Percentiles rank a stretch among this genome's conserved stretches.
phyloP scores from a whole-genome alignment of 2,113 vertebrate species.

The Dicerorhinus sumatrensis region DNA sequence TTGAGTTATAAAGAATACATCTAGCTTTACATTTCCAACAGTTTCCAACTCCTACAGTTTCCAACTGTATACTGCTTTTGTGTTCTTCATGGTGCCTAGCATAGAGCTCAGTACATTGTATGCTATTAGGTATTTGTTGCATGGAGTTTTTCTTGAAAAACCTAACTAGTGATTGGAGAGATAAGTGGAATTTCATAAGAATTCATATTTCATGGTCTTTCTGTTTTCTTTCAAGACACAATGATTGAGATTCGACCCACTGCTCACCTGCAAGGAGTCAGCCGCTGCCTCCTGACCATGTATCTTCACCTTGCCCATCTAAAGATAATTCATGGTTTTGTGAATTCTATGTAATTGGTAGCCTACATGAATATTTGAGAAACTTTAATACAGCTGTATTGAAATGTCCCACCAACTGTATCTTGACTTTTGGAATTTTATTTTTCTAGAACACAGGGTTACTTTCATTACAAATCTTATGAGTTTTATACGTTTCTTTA shows the following conservation, averaged over 20 bases:
- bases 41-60: background rate
- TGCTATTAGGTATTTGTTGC: background rate
- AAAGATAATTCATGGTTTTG: background rate
- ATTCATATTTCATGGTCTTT: background rate
- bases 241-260: background rate
- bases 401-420: background rate
- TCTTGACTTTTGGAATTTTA: conserved; percentile 50
- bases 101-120: background rate
- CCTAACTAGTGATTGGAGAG: background rate
- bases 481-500: conserved; percentile 63
- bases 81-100: background rate
- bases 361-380: background rate
- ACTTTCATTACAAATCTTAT: conserved; percentile 64
- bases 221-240: background rate
- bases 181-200: background rate
- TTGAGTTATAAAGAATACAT: background rate
- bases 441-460: conserved; percentile 30
- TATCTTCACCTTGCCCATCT: background rate
- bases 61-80: background rate
- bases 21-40: background rate
- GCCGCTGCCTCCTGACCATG: background rate
- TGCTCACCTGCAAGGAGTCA: background rate
- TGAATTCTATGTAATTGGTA: background rate
- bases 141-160: conserved; percentile 17
- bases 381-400: background rate